These are phyloP conservation scores for Drosophila watanabei DNA, from an alignment of 1,140 invertebrate genomes.

Conservation along the genomic window DNA sequence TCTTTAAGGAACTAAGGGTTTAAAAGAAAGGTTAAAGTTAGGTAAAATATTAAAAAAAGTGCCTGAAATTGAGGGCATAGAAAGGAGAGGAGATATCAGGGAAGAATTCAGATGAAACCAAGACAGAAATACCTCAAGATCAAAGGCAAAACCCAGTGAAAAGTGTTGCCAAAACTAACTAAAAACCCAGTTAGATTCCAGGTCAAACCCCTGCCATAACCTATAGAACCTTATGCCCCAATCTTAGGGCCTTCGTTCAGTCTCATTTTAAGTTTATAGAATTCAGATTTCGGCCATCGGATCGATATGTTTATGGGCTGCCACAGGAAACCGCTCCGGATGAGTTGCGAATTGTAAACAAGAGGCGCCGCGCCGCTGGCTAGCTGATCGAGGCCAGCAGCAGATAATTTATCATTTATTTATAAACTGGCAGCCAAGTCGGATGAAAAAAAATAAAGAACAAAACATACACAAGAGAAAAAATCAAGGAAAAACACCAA, in stretches of 20 bases:
- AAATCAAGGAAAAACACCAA: slow-evolving; percentile 19
- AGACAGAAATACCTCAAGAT: neutral
- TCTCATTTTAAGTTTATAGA: neutral
- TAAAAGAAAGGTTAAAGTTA: neutral
- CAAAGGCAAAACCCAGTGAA: neutral
- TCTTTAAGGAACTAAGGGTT: neutral
- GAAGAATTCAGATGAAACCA: neutral
- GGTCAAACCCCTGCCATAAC: neutral
- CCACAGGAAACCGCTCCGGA: slow-evolving; percentile 23
- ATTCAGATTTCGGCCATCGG: slow-evolving; percentile 1
- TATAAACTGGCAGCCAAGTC: slow-evolving; percentile 55
- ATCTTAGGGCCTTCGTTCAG: neutral
- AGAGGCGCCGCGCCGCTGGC: slow-evolving; percentile 29
- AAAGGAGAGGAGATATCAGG: too few species aligned
- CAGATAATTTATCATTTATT: slow-evolving; percentile 80
- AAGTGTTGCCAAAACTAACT: neutral
- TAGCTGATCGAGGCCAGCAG: slow-evolving; percentile 29
- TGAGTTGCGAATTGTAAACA: slow-evolving; percentile 41
- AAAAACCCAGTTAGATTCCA: neutral
- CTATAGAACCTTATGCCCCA: neutral
- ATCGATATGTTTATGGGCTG: slow-evolving; percentile 38
- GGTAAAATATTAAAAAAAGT: neutral
- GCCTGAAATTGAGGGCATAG: neutral
- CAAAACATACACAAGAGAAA: slow-evolving; percentile 17
- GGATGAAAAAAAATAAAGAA: neutral